Percentiles rank a stretch among this genome's conserved stretches.
phyloP scores from a whole-genome alignment of 1,140 invertebrate genomes.

The Heliconius eleuchia region DNA sequence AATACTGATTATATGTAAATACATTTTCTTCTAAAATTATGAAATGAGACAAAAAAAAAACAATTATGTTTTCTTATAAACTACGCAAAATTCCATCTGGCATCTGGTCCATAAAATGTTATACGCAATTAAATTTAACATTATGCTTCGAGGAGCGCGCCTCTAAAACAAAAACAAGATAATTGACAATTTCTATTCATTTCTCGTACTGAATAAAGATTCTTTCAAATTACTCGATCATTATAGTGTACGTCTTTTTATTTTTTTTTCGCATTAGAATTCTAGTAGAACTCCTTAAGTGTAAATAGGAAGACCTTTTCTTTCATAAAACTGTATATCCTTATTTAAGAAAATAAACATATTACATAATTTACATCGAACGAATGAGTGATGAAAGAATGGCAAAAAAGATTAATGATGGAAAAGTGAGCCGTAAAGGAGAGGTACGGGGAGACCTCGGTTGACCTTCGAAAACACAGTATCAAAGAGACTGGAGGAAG shows the following conservation, averaged over 20 bases:
- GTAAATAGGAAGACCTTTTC: not conserved
- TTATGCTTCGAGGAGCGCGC: not conserved
- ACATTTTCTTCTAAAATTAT: not conserved
- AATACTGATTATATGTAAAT: no score
- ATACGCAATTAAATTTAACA: conserved; percentile 5
- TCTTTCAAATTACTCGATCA: conserved; percentile 12
- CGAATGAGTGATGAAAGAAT: no score
- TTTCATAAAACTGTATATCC: not conserved
- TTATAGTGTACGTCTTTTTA: not conserved
- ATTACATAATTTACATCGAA: no score
- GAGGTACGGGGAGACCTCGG: no score
- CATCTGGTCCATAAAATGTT: conserved; percentile 11
- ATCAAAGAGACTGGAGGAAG: no score
- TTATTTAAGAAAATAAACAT: no score
- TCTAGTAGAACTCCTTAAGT: not conserved
- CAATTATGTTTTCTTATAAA: not conserved
- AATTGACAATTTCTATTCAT: conserved; percentile 9
- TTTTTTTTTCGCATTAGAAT: not conserved
- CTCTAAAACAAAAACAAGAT: conserved; percentile 11
- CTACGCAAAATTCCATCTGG: not conserved
- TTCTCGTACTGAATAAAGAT: conserved; percentile 12
- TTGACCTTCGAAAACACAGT: no score
- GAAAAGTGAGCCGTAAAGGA: no score
- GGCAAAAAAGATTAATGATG: no score
- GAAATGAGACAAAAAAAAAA: not conserved